Evolutionary conservation across 2,113 vertebrate species (phyloP), one percentile per base, ranked within the genome.

Genomic region (Ceyx cyanopectus): DNA sequence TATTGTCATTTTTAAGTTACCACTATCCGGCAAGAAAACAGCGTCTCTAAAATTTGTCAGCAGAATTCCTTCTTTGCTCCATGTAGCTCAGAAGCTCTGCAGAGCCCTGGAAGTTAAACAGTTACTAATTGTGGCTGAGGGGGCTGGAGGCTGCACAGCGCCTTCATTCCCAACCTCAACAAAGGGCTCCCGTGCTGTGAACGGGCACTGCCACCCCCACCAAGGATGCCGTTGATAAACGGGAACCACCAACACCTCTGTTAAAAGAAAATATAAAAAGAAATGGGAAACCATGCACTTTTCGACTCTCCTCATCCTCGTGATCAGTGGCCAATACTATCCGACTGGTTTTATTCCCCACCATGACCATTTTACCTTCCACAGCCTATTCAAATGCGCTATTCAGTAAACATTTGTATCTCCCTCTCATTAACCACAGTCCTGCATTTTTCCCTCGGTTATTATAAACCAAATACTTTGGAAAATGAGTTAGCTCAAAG

Each of bases 111-210:
- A 82, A 91, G 60, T 83, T 67, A 82, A 90, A 53, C 6, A 0
- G 22, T 69, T 92, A 80, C 85, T 67, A 66, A 84, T 81, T 93
- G 74, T 53, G 82, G 26, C 43, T 65, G 70, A 34, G 82, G 87
- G 67, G 51, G 10, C 80, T 94, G 67, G 5, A 85, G 72, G 72
- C 51, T 78, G 62, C 62, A 74, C 58, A 22, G 81, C 58, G 43
- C 41, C 76, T 94, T 74, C 27, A 88, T 88, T 86, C 72, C 30
- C 51, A 80, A 85, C 34, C 68, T 87, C 83, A 90, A 90, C 65
- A 92, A 94, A 90, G 93, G 84, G 79, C 86, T 94, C 80, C 89
- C 77, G 62, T 92, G 45, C 74, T 93, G 65, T 66, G 67, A 88
- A 70, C 67, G 12, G 37, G 80, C 43, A 87, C 72, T 79, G 19